Base-by-base conservation (phyloP, 2,888 invertebrate genomes). In the Hydrotaea diabolus region DNA sequence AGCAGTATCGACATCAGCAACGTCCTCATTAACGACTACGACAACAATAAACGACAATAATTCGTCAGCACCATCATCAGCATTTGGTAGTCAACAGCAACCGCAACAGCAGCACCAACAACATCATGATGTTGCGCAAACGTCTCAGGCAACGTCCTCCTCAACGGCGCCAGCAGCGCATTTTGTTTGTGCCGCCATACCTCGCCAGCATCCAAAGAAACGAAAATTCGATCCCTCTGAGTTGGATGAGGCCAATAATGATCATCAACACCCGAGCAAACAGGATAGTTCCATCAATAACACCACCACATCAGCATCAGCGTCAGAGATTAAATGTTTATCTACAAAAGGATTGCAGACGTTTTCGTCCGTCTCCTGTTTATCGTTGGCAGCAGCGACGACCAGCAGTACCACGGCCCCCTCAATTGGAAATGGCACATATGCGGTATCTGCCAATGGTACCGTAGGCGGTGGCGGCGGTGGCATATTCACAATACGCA, bases 131-230 rank as follows among this genome's bases (percentile, higher is more conserved):
- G 87, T 69, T 46, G 21, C 69, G 3, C 69, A 69, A 69, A 46
- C 69, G 77, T 73, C 83, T 77, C 36, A 86, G 86, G 59, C 89
- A 89, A 86, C 93, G 95, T 87, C 97, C 96, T 92, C 95, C 98
- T 71, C 89, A 88, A 78, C 87, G 64, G 64, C 86, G 77, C 21
- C 86, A 85, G 74, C 87, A 88, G 57, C 86, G 85, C n/a, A n/a
- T n/a, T 31, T 31, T 31, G 64, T 92, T 21, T 39, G 46, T 43
- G 19, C 80, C 26, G 53, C 85, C 36, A 81, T 77, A 79, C 84
- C 84, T 86, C 94, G 96, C 86, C 97, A 97, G 92, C 95, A 98
- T 91, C 98, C 98, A 80, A 98, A 98, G 93, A 98, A 98, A 93
- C 94, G 98, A 59, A 92, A 92, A 89, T 92, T 92, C 85, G 92